Evolutionary conservation across 2,888 invertebrate genomes (phyloP).

Genomic region (Silvanus unidentatus): DNA sequence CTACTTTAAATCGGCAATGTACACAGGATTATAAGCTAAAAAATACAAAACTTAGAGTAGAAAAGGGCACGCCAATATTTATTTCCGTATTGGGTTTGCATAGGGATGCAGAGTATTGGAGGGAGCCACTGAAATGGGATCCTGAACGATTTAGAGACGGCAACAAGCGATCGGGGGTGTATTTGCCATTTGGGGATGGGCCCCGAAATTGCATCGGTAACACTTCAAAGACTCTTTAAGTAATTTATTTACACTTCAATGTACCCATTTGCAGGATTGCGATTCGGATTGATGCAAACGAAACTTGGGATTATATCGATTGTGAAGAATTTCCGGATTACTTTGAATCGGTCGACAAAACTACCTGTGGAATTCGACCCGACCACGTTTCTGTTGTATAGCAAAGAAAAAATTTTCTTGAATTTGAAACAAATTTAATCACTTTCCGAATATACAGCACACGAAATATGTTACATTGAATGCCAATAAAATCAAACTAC

Average conservation of each 20-base stretch:
- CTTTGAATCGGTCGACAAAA: slow-evolving; percentile 22
- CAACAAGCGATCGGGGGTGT: slow-evolving; percentile 15
- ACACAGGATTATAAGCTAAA: slow-evolving; percentile 32
- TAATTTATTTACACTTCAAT: too few relatives aligned
- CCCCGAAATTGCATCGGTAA: slow-evolving; percentile 26
- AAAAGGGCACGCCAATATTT: slow-evolving; percentile 31
- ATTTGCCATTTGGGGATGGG: slow-evolving; percentile 22
- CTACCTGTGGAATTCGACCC: slow-evolving; percentile 18
- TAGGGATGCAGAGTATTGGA: slow-evolving; percentile 34
- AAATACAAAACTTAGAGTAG: slow-evolving; percentile 30
- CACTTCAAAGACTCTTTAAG: background rate
- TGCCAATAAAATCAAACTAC: too few relatives aligned
- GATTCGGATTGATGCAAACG: slow-evolving; percentile 29
- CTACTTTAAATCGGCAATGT: slow-evolving; percentile 21
- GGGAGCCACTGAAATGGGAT: slow-evolving; percentile 26
- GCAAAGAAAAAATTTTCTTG: too few relatives aligned
- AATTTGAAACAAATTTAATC: too few relatives aligned
- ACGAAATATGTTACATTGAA: too few relatives aligned
- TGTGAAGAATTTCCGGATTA: slow-evolving; percentile 24
- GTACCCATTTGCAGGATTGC: slow-evolving; percentile 16
- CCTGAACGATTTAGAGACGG: slow-evolving; percentile 25
- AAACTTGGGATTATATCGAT: slow-evolving; percentile 27
- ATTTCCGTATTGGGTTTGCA: slow-evolving; percentile 34
- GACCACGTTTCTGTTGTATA: too few relatives aligned
- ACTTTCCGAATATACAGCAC: too few relatives aligned